Base-by-base conservation (phyloP, 2,113 vertebrate species). In the Brachypteracias leptosomus region DNA sequence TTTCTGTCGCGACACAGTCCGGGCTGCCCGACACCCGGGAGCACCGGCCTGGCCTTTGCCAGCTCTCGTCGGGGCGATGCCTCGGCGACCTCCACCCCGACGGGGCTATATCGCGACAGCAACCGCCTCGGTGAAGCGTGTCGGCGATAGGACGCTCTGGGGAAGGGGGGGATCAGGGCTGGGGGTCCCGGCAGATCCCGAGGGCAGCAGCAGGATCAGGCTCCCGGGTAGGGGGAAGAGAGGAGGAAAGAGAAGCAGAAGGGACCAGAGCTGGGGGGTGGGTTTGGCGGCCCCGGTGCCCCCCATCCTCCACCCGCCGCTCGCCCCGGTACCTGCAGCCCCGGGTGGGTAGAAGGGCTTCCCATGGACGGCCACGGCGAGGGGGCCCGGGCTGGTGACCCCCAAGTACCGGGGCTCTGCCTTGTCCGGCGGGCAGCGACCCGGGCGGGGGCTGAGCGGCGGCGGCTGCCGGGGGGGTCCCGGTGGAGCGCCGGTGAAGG, bases 351-450 rank as follows among this genome's bases (percentile, higher is more conserved):
- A 98, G 97, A 97, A 98, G 36, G 95, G 91, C 91, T 98, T 98
- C 86, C 97, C 98, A 76, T 94, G 97, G 44, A 96, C 96, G 49
- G 97, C 58, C 35, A 67, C 86, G 55, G 94, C 93, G 79, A 96
- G 98, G 70, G 91, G 98, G 17, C 97, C 98, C 96, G 93, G 98
- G 96, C 98, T 82, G 93, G 97, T 83, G 95, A 93, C 95, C 85
- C 98, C 98, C 98, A 97, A 90, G 97, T 98, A 98, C 81, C 98
- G 98, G 88, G 88, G 97, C 85, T 98, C 97, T 10, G 95, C 95
- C 96, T 98, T 98, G 75, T 96, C 97, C 18, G 98, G 98, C 11
- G 95, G 90, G 49, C 95, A 94, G 59, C 90, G 90, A 54, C 47
- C 87, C 74, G 93, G 88, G 15, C 92, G 84, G 17, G 96, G 96